Conservation (phyloP, 2,797 vertebrate species). For the Sebastes hopkinsi region DNA sequence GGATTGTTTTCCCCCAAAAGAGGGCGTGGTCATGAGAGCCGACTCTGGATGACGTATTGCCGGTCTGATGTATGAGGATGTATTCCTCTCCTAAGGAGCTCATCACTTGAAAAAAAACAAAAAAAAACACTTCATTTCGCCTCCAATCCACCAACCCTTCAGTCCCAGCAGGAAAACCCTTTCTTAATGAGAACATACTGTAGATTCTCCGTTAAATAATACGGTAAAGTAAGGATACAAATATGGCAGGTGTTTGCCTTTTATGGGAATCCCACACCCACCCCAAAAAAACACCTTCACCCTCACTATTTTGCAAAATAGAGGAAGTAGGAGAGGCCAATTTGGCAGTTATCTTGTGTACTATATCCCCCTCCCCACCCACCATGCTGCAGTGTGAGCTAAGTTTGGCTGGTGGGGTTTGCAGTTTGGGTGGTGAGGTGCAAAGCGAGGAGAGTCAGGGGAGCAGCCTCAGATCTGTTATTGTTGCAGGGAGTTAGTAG, state of each 20-base stretch:
- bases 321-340: slow-evolving; percentile 18
- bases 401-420: slow-evolving; percentile 31
- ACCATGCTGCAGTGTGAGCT: slow-evolving; percentile 37
- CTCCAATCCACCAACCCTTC: slow-evolving; percentile 44
- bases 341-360: slow-evolving; percentile 21
- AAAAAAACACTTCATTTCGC: slow-evolving; percentile 45
- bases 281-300: slow-evolving; percentile 22
- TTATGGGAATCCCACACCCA: slow-evolving; percentile 19
- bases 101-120: slow-evolving; percentile 20
- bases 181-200: slow-evolving; percentile 14
- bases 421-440: slow-evolving; percentile 35
- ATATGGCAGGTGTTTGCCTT: slow-evolving; percentile 30
- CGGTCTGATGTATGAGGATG: background rate
- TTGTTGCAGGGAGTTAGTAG: slow-evolving; percentile 53
- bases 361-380: slow-evolving; percentile 31
- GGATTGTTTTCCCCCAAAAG: too few species aligned
- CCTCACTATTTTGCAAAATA: slow-evolving; percentile 26
- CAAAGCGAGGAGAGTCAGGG: slow-evolving; percentile 77
- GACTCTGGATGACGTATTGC: too few species aligned
- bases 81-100: slow-evolving; percentile 22
- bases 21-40: too few species aligned
- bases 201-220: slow-evolving; percentile 27
- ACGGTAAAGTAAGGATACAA: slow-evolving; percentile 24
- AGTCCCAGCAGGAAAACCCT: slow-evolving; percentile 33
- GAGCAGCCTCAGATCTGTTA: slow-evolving; percentile 85